Evolutionary conservation across 2,797 vertebrate species (phyloP).

Genomic region (Ctenopoma kingsleyae): DNA sequence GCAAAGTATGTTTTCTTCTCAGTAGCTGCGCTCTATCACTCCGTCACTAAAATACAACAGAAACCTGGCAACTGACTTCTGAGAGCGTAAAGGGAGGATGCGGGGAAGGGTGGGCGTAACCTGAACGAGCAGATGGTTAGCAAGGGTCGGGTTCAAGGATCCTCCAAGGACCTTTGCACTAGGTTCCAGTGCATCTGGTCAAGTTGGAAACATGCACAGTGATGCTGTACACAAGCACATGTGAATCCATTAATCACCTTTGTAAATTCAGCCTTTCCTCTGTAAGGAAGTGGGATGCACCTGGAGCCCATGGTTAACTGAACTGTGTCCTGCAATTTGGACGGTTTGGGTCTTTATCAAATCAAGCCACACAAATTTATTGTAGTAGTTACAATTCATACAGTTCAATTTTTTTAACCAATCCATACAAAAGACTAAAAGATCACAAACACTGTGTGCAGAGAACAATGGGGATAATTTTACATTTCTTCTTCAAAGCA

Average conservation of each 20-base stretch:
- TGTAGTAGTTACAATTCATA: background rate
- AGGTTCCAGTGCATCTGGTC: background rate
- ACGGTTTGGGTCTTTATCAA: constrained; percentile 6
- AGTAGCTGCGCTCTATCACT: background rate
- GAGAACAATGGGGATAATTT: no score
- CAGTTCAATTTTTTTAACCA: background rate
- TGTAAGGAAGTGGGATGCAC: background rate
- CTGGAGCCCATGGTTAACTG: background rate
- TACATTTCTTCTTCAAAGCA: no score
- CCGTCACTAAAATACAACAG: constrained; percentile 12
- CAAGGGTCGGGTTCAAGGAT: constrained; percentile 49
- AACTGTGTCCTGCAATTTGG: background rate
- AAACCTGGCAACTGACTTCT: constrained; percentile 31
- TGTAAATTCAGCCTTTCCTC: background rate
- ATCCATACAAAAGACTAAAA: constrained; percentile 16
- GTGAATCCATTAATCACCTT: background rate
- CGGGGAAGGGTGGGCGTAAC: constrained; percentile 60
- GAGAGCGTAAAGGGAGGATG: constrained; percentile 55
- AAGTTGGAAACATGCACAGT: background rate
- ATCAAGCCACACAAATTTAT: constrained; percentile 31
- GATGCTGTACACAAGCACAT: background rate
- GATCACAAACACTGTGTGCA: constrained; percentile 8
- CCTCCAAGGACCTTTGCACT: constrained; percentile 4
- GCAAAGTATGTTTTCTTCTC: constrained; percentile 14
- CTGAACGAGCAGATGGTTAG: constrained; percentile 11